Evolutionary conservation across 2,113 vertebrate genomes (phyloP), one percentile per base, ranked within the genome.

Genomic region (Desmodus rotundus): DNA sequence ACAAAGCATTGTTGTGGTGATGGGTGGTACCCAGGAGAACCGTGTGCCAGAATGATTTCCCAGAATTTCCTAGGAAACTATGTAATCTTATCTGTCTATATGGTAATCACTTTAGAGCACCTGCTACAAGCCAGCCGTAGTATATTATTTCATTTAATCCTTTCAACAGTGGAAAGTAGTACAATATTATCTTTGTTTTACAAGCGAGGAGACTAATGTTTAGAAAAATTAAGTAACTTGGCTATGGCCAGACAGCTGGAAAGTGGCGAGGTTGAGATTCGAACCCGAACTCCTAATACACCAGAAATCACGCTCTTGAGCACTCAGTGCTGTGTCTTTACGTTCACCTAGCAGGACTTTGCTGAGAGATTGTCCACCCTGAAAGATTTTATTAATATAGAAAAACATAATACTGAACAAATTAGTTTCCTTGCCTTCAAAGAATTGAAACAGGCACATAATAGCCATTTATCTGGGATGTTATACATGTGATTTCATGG

Each of bases 221-320:
- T 68, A 65, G 43, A 70, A 93, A 92, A 96, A 87, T 68, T 47
- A 73, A 95, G n/a, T 43, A 70, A 68, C 68, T 91, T 86, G 41
- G 5, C 7, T 67, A 92, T 77, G 13, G 26, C 61, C 50, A 78
- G 22, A 61, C 24, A 89, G 38, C 13, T 15, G 33, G 7, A 20
- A 70, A 26, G 38, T 70, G 33, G 19, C 47, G 72, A 92, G 85
- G 22, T n/a, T 24, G 47, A 97, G 16, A 88, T 65, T 56, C 47
- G 72, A 93, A 54, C 11, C 14, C 13, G 78, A 68, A 54, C 47
- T 70, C 68, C 45, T 19, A 58, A 72, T 36, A 63, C 5, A 43
- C 41, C 15, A 50, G 68, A 87, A 78, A 82, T 54, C 61, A n/a
- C 9, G 16, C 3, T 50, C 7, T 45, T 63, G 41, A 91, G 3